Conservation (phyloP, 2,888 invertebrate genomes). For the Leptarthrus brevirostris region DNA sequence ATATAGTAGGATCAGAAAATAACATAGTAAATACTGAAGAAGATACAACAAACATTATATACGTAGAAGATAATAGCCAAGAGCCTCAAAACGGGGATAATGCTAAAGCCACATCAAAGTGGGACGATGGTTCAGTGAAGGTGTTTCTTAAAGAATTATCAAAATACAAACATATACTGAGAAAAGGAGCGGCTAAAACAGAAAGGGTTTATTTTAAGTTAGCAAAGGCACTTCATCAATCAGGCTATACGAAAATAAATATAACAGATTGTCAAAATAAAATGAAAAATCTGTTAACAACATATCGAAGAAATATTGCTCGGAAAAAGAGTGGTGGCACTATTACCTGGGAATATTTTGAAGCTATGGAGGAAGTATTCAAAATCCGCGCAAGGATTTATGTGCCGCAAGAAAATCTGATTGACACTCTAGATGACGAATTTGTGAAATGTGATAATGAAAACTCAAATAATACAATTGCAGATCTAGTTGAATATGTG, state of each 20-base stretch:
- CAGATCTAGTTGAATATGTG: not conserved
- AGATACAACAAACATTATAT: no score
- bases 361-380: not conserved
- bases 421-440: not conserved
- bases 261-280: not conserved
- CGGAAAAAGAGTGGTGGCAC: not conserved
- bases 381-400: not conserved
- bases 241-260: not conserved
- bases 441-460: not conserved
- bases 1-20: no score
- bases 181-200: not conserved
- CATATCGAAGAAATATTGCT: not conserved
- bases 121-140: not conserved
- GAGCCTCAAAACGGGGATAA: not conserved
- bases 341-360: not conserved
- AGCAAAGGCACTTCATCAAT: not conserved
- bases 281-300: not conserved
- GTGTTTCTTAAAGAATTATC: not conserved
- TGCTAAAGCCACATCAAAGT: not conserved
- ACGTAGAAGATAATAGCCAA: not conserved
- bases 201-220: not conserved
- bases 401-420: not conserved
- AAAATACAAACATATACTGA: not conserved
- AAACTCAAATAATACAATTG: not conserved
- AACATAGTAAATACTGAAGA: no score